Percentiles rank a stretch among this genome's conserved stretches.
phyloP scores from a whole-genome alignment of 2,888 invertebrate genomes.

The Rhyacophila evoluta region DNA sequence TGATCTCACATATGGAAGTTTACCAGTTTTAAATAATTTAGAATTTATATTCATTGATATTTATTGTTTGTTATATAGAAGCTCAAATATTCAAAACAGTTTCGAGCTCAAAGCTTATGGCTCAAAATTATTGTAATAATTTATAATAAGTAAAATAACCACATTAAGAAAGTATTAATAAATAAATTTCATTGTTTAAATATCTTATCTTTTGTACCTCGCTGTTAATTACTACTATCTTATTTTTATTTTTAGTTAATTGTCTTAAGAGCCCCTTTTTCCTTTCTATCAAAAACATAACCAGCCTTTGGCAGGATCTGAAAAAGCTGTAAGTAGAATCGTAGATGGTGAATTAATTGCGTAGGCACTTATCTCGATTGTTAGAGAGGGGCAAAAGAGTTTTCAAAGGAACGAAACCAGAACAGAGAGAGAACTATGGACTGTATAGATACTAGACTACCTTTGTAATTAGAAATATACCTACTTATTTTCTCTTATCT shows the following conservation, averaged over 20 bases:
- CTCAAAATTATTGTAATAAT: too few species aligned
- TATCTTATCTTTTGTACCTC: not conserved
- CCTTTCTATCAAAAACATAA: not conserved
- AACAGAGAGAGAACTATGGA: not conserved
- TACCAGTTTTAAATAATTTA: too few species aligned
- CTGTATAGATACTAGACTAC: not conserved
- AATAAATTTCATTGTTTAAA: too few species aligned
- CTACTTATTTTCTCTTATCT: not conserved
- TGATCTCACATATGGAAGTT: too few species aligned
- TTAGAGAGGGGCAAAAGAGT: conserved; percentile 26
- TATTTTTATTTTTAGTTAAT: not conserved
- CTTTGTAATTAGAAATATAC: not conserved
- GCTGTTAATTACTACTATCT: not conserved
- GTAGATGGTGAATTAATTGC: conserved; percentile 46
- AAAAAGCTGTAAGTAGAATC: conserved; percentile 13
- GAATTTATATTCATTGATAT: too few species aligned
- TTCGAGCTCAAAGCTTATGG: too few species aligned
- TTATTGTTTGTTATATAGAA: too few species aligned
- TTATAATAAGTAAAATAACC: too few species aligned
- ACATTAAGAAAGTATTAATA: too few species aligned
- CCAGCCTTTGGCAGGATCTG: not conserved
- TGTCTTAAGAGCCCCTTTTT: not conserved
- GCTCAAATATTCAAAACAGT: too few species aligned
- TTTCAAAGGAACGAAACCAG: not conserved
- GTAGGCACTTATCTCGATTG: conserved; percentile 50